A percentile compares a stretch with the other conserved stretches of the same genome.
Conservation (phyloP, 2,888 invertebrate genomes). For the Aleiodes leptofemur region DNA sequence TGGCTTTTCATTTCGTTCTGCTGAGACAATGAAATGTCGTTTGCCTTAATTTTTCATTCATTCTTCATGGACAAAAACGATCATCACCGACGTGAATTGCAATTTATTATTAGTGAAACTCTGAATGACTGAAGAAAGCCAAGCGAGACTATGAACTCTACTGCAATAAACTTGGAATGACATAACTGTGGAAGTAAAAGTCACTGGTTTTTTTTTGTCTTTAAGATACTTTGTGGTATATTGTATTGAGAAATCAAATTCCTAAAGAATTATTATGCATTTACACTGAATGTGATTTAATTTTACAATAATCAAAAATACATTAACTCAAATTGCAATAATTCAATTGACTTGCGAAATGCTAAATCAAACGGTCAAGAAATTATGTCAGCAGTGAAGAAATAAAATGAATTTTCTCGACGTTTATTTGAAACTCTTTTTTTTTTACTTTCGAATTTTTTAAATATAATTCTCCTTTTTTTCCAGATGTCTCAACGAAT, state of each 20-base stretch:
- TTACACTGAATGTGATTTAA: slow-evolving; percentile 3
- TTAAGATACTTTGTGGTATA: background rate
- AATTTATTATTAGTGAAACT: background rate
- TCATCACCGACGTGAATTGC: background rate
- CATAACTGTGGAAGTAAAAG: slow-evolving; percentile 9
- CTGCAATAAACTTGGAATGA: background rate
- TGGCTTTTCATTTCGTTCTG: no score
- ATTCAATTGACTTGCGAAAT: background rate
- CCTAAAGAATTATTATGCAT: background rate
- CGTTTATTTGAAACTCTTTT: slow-evolving; percentile 18
- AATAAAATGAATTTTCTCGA: background rate
- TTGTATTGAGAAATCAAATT: background rate
- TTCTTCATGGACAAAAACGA: background rate
- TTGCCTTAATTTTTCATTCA: background rate
- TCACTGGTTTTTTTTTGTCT: background rate
- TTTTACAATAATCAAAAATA: background rate
- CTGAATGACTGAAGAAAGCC: background rate
- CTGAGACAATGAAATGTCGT: no score
- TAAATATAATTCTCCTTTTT: background rate
- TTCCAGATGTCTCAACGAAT: slow-evolving; percentile 61
- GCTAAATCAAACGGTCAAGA: no score
- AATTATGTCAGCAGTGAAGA: background rate
- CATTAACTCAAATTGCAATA: background rate
- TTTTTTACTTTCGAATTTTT: slow-evolving; percentile 6
- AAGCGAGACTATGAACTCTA: background rate